Base-by-base conservation (phyloP, 2,113 vertebrate genomes). In the Parus major region DNA sequence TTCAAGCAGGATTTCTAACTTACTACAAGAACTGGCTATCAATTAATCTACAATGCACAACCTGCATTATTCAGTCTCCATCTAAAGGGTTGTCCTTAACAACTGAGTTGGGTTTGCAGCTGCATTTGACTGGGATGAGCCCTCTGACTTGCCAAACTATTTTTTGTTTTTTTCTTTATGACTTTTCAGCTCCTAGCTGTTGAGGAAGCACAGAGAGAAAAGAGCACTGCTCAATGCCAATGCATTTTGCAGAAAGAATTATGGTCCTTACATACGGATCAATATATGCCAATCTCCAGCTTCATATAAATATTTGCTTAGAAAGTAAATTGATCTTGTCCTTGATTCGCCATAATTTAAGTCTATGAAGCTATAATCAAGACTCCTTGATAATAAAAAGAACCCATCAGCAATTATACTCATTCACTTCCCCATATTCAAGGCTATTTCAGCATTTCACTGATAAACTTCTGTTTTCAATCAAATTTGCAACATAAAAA, bases 261-360 rank as follows among this genome's bases (percentile, higher is more conserved):
- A 90, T 76, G 59, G 50, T 97, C 55, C 87, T 96, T 97, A 93
- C 93, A 97, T 95, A 70, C 0, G 0, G 83, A 93, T 91, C 89
- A 90, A 93, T 95, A 84, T 78, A 60, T 96, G 92, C 69, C 84
- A 85, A n/a, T 95, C 80, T 94, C 73, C 79, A 92, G 65, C 57
- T 69, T 96, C 93, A 79, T 92, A 28, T 85, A 88, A 95, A 97
- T 93, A 93, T 97, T 96, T 94, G 84, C 88, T 96, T 94, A 92
- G 92, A 89, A 80, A 79, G 80, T 95, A 95, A 97, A 97, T 96
- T 96, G 96, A 96, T 92, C 60, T 95, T 92, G 92, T 94, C 93
- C 92, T 83, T 96, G 86, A 95, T 93, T 94, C 90, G 25, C 92
- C 65, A 73, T 90, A 88, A 95, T 96, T 95, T 88, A 93, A 94